Evolutionary conservation across 1,140 invertebrate species (phyloP).

Genomic region (Drosophila subobscura): DNA sequence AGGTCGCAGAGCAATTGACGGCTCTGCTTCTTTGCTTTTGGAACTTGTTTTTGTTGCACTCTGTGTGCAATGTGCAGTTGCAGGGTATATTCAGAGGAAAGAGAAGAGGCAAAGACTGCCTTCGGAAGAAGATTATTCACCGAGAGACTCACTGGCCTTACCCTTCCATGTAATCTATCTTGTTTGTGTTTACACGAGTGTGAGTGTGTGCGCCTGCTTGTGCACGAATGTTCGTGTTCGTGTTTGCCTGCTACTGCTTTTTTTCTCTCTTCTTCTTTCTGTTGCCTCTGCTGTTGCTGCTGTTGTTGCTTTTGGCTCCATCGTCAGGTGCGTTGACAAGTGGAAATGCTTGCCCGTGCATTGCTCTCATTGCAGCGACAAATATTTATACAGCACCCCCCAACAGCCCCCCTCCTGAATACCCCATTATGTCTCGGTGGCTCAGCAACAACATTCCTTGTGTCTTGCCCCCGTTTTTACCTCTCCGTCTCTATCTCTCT

Average conservation of each 20-base stretch:
- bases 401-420: not conserved
- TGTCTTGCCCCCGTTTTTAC: constrained; percentile 24
- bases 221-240: not conserved
- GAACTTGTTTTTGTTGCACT: constrained; percentile 43
- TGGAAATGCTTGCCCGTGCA: constrained; percentile 75
- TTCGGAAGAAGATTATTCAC: too few species aligned
- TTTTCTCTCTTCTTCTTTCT: not conserved
- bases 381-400: constrained; percentile 63
- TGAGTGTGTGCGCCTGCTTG: not conserved
- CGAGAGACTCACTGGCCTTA: too few species aligned
- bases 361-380: constrained; percentile 76
- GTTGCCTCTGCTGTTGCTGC: not conserved
- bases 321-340: constrained; percentile 73
- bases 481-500: not conserved
- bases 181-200: constrained; percentile 13
- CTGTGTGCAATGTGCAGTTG: constrained; percentile 1
- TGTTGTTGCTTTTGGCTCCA: constrained; percentile 27
- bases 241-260: constrained; percentile 18
- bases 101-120: too few species aligned
- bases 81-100: not conserved
- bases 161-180: too few species aligned
- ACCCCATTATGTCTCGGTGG: constrained; percentile 2
- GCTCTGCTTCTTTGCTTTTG: constrained; percentile 30
- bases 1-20: constrained; percentile 53
- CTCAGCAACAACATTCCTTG: constrained; percentile 42